Conservation (phyloP, 1,140 invertebrate species). For the Drosophila quadrilineata region DNA sequence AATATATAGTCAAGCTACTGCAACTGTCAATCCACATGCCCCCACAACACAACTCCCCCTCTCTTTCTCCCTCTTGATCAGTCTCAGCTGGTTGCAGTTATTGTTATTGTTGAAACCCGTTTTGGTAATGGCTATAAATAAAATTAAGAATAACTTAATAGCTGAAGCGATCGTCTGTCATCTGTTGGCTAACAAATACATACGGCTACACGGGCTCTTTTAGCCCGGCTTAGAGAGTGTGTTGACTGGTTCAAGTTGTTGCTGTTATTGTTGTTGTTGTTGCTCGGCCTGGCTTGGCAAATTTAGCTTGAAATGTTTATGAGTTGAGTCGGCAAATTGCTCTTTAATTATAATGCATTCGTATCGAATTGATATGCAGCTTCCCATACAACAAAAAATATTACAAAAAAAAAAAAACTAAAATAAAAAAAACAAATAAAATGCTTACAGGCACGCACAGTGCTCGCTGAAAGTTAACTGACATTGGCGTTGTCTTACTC, state of each 20-base stretch:
- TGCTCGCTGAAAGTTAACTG: too few species aligned
- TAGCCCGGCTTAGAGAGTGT: not conserved
- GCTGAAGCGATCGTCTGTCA: not conserved
- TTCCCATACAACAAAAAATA: not conserved
- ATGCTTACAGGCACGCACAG: too few species aligned
- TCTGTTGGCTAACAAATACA: slow-evolving; percentile 22
- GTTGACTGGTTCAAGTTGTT: not conserved
- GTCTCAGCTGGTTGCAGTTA: slow-evolving; percentile 24
- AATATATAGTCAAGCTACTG: slow-evolving; percentile 2
- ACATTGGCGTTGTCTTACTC: too few species aligned
- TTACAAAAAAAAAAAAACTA: too few species aligned
- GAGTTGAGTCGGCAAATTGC: slow-evolving; percentile 1
- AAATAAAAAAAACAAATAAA: too few species aligned
- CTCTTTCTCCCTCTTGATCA: not conserved
- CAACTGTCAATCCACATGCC: not conserved
- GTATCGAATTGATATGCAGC: slow-evolving; percentile 3
- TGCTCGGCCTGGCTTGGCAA: too few species aligned
- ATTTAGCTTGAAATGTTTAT: not conserved
- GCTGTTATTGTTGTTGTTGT: not conserved
- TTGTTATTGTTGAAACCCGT: slow-evolving; percentile 36
- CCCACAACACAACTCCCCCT: slow-evolving; percentile 2
- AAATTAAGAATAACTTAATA: slow-evolving; percentile 36
- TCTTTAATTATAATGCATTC: slow-evolving; percentile 11
- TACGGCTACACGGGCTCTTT: too few species aligned
- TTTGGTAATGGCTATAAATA: slow-evolving; percentile 66